These are phyloP conservation scores for Zosterops japonicus DNA, from an alignment of 2,113 vertebrate genomes.

Conservation along the genomic window DNA sequence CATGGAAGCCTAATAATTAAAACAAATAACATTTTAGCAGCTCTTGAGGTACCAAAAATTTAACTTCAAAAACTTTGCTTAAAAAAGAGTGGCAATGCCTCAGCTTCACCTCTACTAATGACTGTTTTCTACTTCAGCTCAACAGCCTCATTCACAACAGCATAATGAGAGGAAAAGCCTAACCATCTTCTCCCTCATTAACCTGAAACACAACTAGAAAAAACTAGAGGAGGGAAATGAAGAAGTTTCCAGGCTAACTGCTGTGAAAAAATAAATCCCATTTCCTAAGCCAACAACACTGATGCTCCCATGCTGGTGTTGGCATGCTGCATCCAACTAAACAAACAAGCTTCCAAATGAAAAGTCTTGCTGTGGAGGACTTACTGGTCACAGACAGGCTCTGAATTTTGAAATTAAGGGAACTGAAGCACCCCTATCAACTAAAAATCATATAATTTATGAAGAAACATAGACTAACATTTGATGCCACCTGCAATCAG, in stretches of 20 bases:
- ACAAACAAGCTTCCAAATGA: background rate
- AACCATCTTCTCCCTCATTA: background rate
- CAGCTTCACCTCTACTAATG: background rate
- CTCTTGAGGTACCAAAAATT: background rate
- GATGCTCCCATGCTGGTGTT: background rate
- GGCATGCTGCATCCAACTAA: background rate
- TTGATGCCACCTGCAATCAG: background rate
- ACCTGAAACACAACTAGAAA: background rate
- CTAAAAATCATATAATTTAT: background rate
- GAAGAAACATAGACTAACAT: background rate
- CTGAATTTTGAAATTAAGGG: background rate
- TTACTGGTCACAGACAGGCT: background rate
- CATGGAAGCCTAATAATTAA: slow-evolving; percentile 82
- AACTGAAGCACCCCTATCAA: background rate
- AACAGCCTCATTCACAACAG: background rate
- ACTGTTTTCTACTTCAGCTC: background rate
- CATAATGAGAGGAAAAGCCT: background rate
- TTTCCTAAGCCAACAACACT: background rate
- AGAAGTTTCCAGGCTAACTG: background rate
- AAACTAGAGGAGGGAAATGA: background rate
- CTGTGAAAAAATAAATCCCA: background rate
- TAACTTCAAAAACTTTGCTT: background rate
- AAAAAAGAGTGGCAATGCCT: background rate
- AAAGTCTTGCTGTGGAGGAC: background rate
- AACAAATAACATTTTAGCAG: slow-evolving; percentile 12